Evolutionary conservation across 2,113 vertebrate genomes (phyloP).

Genomic region (Myrmecophaga tridactyla): DNA sequence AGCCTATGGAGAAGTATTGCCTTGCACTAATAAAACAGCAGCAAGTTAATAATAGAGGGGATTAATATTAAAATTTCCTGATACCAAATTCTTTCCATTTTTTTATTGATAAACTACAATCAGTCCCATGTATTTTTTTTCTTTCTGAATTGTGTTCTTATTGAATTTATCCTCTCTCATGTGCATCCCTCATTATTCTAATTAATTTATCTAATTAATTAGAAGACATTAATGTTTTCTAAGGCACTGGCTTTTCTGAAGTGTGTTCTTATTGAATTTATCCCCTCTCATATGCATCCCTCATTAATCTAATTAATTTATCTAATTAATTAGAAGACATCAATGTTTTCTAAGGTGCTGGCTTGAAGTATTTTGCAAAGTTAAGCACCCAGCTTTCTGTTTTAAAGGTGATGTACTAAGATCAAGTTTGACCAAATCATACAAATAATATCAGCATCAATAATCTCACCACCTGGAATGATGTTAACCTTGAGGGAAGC

Average conservation of each 20-base stretch:
- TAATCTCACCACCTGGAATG: neutral
- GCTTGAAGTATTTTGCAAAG: neutral
- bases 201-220: too few species aligned
- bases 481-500: neutral
- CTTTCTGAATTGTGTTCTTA: neutral
- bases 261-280: neutral
- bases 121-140: neutral
- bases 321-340: too few species aligned
- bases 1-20: neutral
- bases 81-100: neutral
- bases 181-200: neutral
- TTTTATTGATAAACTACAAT: neutral
- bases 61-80: neutral
- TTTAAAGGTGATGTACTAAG: neutral
- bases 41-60: neutral
- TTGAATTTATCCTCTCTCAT: neutral
- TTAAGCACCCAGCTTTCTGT: neutral
- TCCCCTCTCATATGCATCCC: neutral
- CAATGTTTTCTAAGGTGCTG: neutral
- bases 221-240: too few species aligned
- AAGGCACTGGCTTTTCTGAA: neutral
- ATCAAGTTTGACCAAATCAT: neutral
- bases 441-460: neutral
- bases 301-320: too few species aligned
- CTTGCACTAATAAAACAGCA: neutral